Evolutionary conservation across 2,888 invertebrate species (phyloP), one percentile per base, ranked within the genome.

Genomic region (Caenorhabditis zanzibari): DNA sequence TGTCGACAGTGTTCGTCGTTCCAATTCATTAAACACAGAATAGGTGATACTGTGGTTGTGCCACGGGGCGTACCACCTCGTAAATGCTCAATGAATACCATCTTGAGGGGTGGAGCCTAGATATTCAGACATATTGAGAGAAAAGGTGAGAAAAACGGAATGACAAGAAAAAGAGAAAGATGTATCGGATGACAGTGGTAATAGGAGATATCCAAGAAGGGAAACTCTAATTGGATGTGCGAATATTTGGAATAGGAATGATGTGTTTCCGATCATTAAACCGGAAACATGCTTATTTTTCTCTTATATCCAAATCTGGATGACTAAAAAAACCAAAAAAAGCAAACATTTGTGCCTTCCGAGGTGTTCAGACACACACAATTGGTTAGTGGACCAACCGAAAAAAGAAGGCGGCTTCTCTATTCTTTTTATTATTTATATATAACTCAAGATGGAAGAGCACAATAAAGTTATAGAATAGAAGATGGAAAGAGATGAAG

Each of bases 11-110:
- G 86, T 26, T 89, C 88, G 52, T 90, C 88, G 58, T 90, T 82
- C 91, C 91, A 91, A 59, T 91, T 91, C 84, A 91, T 88, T 26
- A 91, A 86, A 73, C 91, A 91, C 28, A 91, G 82, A 76, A 91
- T 91, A 28, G 91, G 89, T 66, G 87, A 86, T 44, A 90, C 85
- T 24, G 88, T 88, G n/a, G 87, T 89, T 26, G 89, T 88, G 54
- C 26, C 59, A 52, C 68, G 68, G 49, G 68, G 76, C 22, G 68
- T 26, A n/a, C 28, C 69, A 61, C 77, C 59, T 26, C 68, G 77
- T n/a, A 63, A 59, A 61, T 79, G 71, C 22, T 79, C 71, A 12
- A 71, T 54, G 79, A 69, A 79, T 22, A 81, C 68, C 71, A 72
- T 82, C 10, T 22, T 49, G 28, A 49, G 38, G 38, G 38, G 38